Base-by-base conservation (phyloP, 2,797 vertebrate genomes). In the Bufotes viridis region DNA sequence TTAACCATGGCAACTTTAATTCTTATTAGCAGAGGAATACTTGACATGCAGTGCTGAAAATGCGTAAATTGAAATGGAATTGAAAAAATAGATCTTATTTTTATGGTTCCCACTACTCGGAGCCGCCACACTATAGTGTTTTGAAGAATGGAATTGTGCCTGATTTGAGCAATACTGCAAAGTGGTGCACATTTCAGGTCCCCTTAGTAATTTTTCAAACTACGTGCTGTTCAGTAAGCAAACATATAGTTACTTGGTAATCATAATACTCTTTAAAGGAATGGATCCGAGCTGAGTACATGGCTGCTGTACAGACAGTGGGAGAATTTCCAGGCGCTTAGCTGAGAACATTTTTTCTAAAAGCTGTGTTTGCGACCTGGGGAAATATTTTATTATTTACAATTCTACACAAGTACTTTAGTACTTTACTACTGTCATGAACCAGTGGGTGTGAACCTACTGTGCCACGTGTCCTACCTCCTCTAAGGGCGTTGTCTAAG, bases 1-100 rank as follows among this genome's bases (percentile, higher is more conserved):
- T 81, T 78, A 88, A 70, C 24, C 13, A 88, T 81, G 81, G 67
- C 24, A 85, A 85, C 67, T 88, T 80, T 88, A 84, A 88, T 84
- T 88, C 82, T 84, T 88, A 88, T 88, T 88, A 85, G 82, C 82
- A 85, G 20, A 88, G 67, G 78, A 81, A 88, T 78, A 85, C 87
- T 88, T 85, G 82, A 88, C 87, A 85, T 81, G 78, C 78, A 81
- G 82, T 55, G 69, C 82, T 88, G 87, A 24, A 88, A 85, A 88
- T 85, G 82, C 81, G 87, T 85, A 85, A 85, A 85, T 81, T 85
- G 78, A 80, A 76, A 29, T 75, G 67, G 49, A 88, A 81, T 85
- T 81, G 82, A 85, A 88, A 72, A 81, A 84, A 88, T 88, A 85
- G 78, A 88, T 88, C 82, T 85, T 88, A 78, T 88, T 88, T 85